Evolutionary conservation across 2,797 vertebrate species (phyloP).

Genomic region (Neosilurus mollespiculum): DNA sequence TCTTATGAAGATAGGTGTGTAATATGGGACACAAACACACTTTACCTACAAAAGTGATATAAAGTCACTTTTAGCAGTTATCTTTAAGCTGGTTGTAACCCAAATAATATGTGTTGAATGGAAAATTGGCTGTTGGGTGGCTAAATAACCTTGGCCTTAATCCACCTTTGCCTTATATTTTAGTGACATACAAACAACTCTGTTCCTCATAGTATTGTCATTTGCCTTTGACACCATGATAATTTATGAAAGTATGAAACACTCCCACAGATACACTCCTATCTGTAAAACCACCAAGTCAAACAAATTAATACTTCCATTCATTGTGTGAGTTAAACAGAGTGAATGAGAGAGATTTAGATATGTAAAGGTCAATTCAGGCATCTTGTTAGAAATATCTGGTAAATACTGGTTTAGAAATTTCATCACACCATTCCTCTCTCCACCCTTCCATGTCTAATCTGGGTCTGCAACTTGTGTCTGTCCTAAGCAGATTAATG

Average conservation of each 20-base stretch:
- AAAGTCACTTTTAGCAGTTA: constrained; percentile 7
- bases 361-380: neutral
- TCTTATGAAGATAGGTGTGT: neutral
- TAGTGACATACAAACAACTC: neutral
- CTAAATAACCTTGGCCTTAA: neutral
- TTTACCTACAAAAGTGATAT: neutral
- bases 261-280: constrained; percentile 27
- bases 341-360: neutral
- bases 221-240: neutral
- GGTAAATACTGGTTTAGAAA: constrained; percentile 49
- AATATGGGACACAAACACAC: neutral
- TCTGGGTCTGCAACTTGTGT: constrained; percentile 50
- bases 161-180: neutral
- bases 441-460: constrained; percentile 49
- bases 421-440: constrained; percentile 67
- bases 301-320: constrained; percentile 29
- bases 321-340: constrained; percentile 19
- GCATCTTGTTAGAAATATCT: constrained; percentile 55
- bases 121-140: neutral
- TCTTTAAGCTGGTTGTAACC: neutral
- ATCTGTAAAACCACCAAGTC: constrained; percentile 13
- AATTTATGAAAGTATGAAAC: constrained; percentile 4
- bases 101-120: neutral
- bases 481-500: constrained; percentile 55
- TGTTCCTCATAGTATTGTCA: neutral